Evolutionary conservation across 2,888 invertebrate species (phyloP).

Genomic region (Microplitis manilae): DNA sequence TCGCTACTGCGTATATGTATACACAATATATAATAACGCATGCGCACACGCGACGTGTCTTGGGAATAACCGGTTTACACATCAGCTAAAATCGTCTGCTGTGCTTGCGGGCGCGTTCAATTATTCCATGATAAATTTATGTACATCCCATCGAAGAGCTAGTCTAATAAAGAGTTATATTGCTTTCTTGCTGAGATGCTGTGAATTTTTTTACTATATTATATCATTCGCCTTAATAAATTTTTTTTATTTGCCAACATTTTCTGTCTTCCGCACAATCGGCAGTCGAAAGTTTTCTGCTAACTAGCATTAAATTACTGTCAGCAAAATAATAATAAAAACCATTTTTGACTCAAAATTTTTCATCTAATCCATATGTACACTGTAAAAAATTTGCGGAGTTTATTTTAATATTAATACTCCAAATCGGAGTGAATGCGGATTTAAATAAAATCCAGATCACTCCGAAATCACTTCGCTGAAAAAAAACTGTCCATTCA

Average conservation of each 20-base stretch:
- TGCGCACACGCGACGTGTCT: conserved; percentile 13
- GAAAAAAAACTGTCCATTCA: no score
- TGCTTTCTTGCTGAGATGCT: conserved; percentile 9
- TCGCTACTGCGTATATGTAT: not conserved
- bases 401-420: no score
- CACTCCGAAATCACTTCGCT: no score
- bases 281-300: no score
- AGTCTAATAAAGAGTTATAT: conserved; percentile 20
- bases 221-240: not conserved
- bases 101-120: conserved; percentile 47
- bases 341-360: no score
- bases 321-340: no score
- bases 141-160: conserved; percentile 48
- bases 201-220: not conserved
- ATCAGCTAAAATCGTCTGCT: conserved; percentile 10
- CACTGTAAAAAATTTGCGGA: no score
- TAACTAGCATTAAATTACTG: no score
- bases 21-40: not conserved
- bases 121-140: conserved; percentile 58
- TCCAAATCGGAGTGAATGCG: no score
- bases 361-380: no score
- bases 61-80: conserved; percentile 20
- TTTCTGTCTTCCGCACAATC: no score
- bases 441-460: no score
- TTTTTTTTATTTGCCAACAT: not conserved